These are phyloP conservation scores for Rissa tridactyla DNA, from an alignment of 2,113 vertebrate species.

Conservation along the genomic window DNA sequence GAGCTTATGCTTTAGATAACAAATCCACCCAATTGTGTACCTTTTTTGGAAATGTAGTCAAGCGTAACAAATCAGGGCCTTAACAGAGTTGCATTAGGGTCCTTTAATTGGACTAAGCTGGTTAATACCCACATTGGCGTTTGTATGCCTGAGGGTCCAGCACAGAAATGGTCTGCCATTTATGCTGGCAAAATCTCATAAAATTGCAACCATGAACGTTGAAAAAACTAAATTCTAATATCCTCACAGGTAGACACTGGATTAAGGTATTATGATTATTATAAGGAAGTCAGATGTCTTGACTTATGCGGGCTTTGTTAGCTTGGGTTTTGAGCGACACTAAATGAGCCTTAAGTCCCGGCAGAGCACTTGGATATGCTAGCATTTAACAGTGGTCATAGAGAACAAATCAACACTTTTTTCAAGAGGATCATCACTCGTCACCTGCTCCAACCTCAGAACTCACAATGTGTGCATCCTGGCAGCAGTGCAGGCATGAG, in stretches of 20 bases:
- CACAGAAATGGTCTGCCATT: neutral
- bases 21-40: slow-evolving; percentile 53
- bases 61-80: slow-evolving; percentile 45
- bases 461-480: neutral
- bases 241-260: neutral
- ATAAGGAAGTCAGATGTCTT: neutral
- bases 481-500: neutral
- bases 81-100: slow-evolving; percentile 4
- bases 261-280: neutral
- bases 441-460: neutral
- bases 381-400: neutral
- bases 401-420: neutral
- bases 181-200: neutral
- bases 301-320: neutral
- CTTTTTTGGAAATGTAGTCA: slow-evolving; percentile 32
- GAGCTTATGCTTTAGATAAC: slow-evolving; percentile 47
- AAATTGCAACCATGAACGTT: neutral
- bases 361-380: neutral
- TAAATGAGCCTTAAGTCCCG: neutral
- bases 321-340: neutral
- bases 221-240: neutral
- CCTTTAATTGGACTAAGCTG: slow-evolving; percentile 67
- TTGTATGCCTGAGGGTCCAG: neutral
- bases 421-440: neutral
- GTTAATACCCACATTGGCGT: slow-evolving; percentile 32